phyloP scores from a whole-genome alignment of 2,888 invertebrate genomes.

The Apamea anceps region DNA sequence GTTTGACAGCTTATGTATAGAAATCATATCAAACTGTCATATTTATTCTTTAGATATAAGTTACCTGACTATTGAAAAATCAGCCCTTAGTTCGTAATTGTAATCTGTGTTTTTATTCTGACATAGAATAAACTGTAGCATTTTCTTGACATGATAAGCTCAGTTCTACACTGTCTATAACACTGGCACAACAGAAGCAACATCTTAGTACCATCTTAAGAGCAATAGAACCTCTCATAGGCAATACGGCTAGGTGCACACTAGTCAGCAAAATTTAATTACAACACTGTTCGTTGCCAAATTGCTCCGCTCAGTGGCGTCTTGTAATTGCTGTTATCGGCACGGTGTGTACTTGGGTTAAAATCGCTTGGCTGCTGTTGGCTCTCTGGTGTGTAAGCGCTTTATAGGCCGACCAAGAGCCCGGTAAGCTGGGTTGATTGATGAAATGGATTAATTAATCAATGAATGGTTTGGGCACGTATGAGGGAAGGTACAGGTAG shows the following conservation, averaged over 20 bases:
- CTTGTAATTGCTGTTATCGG: constrained; percentile 58
- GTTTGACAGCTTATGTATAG: too few species aligned
- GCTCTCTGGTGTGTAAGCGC: constrained; percentile 37
- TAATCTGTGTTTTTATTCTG: neutral
- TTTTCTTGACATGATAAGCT: neutral
- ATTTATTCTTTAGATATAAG: too few species aligned
- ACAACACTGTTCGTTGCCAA: constrained; percentile 54
- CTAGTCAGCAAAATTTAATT: constrained; percentile 58
- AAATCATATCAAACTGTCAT: too few species aligned
- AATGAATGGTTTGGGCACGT: constrained; percentile 21
- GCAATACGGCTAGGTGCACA: constrained; percentile 53
- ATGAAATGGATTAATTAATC: constrained; percentile 54
- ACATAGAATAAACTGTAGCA: neutral
- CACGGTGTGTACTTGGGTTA: constrained; percentile 38
- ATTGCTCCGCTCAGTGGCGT: constrained; percentile 56
- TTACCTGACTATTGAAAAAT: too few species aligned
- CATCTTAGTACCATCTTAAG: constrained; percentile 10
- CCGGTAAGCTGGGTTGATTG: constrained; percentile 49
- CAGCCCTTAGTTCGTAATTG: neutral
- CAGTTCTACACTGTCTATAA: neutral
- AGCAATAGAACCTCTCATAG: constrained; percentile 24
- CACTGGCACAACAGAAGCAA: neutral
- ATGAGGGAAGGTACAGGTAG: neutral
- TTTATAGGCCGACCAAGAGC: constrained; percentile 18
- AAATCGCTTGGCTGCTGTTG: constrained; percentile 35